phyloP scores from a whole-genome alignment of 2,113 vertebrate species.

The Pampusana beccarii region DNA sequence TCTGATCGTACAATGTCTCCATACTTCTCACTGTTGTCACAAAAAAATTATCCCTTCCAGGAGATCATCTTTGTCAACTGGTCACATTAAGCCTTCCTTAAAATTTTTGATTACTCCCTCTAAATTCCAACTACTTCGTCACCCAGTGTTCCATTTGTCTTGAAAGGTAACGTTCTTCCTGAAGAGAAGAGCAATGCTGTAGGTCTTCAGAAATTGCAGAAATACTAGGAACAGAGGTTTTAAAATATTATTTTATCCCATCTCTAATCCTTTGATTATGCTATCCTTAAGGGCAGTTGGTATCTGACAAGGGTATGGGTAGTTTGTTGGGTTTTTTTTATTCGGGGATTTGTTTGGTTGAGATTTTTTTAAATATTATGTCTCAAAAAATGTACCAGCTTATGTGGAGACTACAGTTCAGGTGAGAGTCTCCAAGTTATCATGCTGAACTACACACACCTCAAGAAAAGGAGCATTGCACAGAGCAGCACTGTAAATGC shows the following conservation, averaged over 20 bases:
- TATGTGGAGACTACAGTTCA: neutral
- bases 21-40: neutral
- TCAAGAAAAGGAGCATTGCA: neutral
- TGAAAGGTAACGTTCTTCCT: neutral
- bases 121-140: neutral
- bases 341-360: neutral
- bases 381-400: neutral
- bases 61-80: neutral
- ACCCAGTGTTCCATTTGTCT: neutral
- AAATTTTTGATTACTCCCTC: neutral
- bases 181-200: neutral
- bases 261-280: neutral
- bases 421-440: neutral
- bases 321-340: neutral
- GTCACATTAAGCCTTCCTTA: neutral
- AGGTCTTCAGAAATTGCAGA: neutral
- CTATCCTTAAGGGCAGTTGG: neutral
- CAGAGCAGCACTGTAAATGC: neutral
- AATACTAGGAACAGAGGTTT: neutral
- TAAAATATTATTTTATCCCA: neutral
- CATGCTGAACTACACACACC: neutral
- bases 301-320: neutral
- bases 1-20: neutral
- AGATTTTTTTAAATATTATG: neutral
- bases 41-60: neutral